A percentile compares a stretch with the other conserved stretches of the same genome.
Evolutionary conservation across 2,888 invertebrate species (phyloP).

Genomic region (Azorinus chamasolen): DNA sequence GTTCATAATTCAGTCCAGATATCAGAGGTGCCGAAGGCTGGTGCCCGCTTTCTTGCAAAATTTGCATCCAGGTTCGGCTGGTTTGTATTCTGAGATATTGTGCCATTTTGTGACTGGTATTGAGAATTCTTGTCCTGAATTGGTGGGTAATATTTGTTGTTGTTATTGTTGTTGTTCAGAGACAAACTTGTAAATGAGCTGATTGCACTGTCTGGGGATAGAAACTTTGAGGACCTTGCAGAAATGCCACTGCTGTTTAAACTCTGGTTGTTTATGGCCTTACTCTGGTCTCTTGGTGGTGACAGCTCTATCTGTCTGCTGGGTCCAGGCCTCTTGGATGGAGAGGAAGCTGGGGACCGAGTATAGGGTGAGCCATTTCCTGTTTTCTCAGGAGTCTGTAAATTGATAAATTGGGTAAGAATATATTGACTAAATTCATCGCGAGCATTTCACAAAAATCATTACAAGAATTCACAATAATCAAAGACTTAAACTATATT

Average conservation of each 20-base stretch:
- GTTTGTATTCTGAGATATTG: conserved; percentile 5
- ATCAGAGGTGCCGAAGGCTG: conserved; percentile 62
- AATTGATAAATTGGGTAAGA: background rate
- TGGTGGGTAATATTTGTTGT: conserved; percentile 1
- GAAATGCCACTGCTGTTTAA: conserved; percentile 26
- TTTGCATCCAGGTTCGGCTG: conserved; percentile 9
- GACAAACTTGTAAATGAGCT: conserved; percentile 54
- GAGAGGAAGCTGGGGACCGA: conserved; percentile 52
- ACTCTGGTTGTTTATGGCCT: conserved; percentile 32
- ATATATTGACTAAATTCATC: too few relatives aligned
- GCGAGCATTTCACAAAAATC: too few relatives aligned
- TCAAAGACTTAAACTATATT: too few relatives aligned
- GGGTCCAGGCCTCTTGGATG: conserved; percentile 11
- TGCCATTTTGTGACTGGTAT: background rate
- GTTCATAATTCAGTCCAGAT: conserved; percentile 60
- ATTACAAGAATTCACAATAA: too few relatives aligned
- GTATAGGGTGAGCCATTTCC: conserved; percentile 26
- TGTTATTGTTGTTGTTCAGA: conserved; percentile 16
- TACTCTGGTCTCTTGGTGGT: conserved; percentile 18
- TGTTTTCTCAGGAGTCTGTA: conserved; percentile 8
- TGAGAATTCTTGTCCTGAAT: background rate
- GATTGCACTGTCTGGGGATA: conserved; percentile 62
- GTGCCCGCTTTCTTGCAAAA: conserved; percentile 41
- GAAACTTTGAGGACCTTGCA: conserved; percentile 33
- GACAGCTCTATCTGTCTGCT: conserved; percentile 1